Conservation (phyloP, 2,113 vertebrate genomes). For the Sula dactylatra region DNA sequence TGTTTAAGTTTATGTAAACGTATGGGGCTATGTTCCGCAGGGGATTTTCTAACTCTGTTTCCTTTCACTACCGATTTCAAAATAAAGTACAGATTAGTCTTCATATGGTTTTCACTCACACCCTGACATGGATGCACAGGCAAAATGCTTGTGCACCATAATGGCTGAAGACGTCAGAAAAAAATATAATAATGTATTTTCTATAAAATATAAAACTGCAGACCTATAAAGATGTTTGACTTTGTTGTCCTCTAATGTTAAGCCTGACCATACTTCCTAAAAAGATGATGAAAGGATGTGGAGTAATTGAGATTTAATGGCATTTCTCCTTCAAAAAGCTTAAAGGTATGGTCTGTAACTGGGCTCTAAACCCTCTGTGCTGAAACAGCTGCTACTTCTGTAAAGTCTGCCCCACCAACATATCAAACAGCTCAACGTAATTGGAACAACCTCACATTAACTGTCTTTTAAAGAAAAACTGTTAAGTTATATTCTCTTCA, state of each 20-base stretch:
- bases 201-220: neutral
- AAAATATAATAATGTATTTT: neutral
- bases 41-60: neutral
- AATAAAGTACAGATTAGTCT: neutral
- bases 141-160: neutral
- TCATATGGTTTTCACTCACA: neutral
- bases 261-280: neutral
- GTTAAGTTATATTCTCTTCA: neutral
- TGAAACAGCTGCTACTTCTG: neutral
- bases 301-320: neutral
- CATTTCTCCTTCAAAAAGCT: neutral
- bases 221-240: neutral
- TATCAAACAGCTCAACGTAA: neutral
- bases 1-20: neutral
- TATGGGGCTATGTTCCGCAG: neutral
- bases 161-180: neutral
- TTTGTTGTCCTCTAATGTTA: neutral
- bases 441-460: neutral
- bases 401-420: neutral
- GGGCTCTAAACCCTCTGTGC: neutral
- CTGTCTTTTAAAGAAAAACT: neutral
- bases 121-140: neutral
- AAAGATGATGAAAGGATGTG: neutral
- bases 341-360: neutral
- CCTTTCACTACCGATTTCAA: neutral